Percentiles rank a stretch among this genome's conserved stretches.
These are phyloP conservation scores for Carlito syrichta DNA, from an alignment of 2,113 vertebrate species.

Conservation along the genomic window DNA sequence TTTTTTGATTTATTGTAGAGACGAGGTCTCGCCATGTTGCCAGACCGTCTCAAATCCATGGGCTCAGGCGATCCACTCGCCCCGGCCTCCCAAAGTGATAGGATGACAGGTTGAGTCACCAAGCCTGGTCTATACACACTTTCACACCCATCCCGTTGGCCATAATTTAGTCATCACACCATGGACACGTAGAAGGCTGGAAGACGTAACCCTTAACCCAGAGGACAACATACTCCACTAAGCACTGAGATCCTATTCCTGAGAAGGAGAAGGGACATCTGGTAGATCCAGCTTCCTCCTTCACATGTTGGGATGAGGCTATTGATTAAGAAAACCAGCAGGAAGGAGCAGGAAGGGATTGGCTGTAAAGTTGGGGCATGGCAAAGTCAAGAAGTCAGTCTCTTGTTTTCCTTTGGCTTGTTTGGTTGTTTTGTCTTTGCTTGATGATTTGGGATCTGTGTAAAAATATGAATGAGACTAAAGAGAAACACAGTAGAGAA, in stretches of 20 bases:
- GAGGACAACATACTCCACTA: background rate
- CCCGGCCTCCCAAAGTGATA: too few species aligned
- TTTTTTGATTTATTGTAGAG: too few species aligned
- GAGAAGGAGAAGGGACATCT: background rate
- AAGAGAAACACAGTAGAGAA: background rate
- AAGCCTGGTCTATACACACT: background rate
- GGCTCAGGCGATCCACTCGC: too few species aligned
- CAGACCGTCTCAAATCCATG: too few species aligned
- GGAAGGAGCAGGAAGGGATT: too few species aligned
- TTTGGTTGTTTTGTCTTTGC: background rate
- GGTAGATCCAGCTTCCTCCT: background rate
- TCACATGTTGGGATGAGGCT: background rate
- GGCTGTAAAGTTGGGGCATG: background rate
- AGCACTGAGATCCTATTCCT: too few species aligned
- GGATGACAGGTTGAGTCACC: too few species aligned
- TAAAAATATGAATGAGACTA: background rate
- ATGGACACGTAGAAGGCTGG: background rate
- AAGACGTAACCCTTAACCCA: background rate
- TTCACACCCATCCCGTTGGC: background rate
- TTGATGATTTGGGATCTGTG: background rate
- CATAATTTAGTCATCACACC: background rate
- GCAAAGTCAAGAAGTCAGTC: too few species aligned
- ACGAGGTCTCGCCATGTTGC: too few species aligned
- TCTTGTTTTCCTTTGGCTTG: background rate
- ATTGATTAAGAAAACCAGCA: background rate